Evolutionary conservation across 53 echinoderm and acorn worm genomes (phyloP).

Genomic region (Zoroaster sp.): DNA sequence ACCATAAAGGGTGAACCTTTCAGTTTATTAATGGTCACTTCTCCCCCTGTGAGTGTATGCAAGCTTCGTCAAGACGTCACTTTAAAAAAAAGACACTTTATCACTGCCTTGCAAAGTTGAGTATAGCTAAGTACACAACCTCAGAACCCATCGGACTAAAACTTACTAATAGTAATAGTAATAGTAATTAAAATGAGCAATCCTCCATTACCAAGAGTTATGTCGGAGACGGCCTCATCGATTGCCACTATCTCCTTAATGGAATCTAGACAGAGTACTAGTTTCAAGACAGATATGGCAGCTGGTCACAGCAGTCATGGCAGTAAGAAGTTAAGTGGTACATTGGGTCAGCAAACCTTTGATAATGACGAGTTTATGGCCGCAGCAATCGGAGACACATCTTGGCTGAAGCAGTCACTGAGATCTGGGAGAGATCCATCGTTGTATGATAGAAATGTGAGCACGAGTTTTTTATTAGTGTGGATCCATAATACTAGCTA

Average conservation of each 20-base stretch:
- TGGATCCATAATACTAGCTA: too few relatives aligned
- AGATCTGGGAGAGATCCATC: conserved; percentile 81
- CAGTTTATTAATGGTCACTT: too few relatives aligned
- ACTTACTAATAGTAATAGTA: too few relatives aligned
- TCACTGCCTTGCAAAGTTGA: too few relatives aligned
- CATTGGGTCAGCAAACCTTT: conserved; percentile 12
- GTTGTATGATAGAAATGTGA: conserved; percentile 89
- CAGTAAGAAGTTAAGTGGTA: background rate
- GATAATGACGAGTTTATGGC: conserved; percentile 98
- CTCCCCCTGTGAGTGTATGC: too few relatives aligned
- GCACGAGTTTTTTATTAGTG: too few relatives aligned
- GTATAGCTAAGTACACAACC: too few relatives aligned
- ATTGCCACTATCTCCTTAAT: background rate
- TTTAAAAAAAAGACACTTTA: too few relatives aligned
- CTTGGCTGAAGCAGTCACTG: conserved; percentile 95
- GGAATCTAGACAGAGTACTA: background rate
- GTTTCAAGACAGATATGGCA: background rate
- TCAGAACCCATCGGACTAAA: too few relatives aligned
- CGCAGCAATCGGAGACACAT: conserved; percentile 97
- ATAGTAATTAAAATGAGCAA: background rate
- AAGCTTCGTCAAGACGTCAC: too few relatives aligned
- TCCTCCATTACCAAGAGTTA: background rate
- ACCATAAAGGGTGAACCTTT: too few relatives aligned
- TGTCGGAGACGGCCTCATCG: conserved; percentile 6
- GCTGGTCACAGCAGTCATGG: background rate